Evolutionary conservation across 1,140 invertebrate species (phyloP).

Genomic region (Drosophila parvula): DNA sequence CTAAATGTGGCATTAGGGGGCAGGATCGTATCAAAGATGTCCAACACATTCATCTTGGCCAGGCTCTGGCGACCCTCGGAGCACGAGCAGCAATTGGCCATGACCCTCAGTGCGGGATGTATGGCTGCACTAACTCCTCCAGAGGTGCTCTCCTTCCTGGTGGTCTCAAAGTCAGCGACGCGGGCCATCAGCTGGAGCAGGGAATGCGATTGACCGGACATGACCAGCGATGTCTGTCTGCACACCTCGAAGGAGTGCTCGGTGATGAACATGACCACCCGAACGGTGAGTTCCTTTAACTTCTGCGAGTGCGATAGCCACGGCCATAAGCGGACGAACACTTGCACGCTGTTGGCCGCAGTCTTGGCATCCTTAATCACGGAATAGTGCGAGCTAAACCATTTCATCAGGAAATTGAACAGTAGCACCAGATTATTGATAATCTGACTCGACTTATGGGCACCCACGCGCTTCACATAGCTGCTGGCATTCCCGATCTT

Average conservation of each 20-base stretch:
- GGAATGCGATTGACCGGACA: conserved; percentile 49
- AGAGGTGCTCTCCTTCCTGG: conserved; percentile 43
- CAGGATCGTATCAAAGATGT: conserved; percentile 78
- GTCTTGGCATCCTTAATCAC: conserved; percentile 46
- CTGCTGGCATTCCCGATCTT: conserved; percentile 49
- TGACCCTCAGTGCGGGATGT: conserved; percentile 46
- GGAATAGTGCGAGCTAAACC: conserved; percentile 51
- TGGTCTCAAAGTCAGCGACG: conserved; percentile 64
- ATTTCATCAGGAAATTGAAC: conserved; percentile 62
- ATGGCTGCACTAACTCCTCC: background rate
- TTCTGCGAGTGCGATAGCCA: conserved; percentile 68
- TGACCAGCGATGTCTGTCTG: conserved; percentile 53
- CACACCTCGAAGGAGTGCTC: conserved; percentile 75
- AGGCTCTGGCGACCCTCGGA: conserved; percentile 64
- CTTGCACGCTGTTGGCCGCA: conserved; percentile 24
- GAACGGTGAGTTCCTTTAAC: conserved; percentile 56
- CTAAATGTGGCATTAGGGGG: conserved; percentile 8
- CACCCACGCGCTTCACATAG: conserved; percentile 74
- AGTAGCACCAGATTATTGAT: conserved; percentile 64
- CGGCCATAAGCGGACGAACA: conserved; percentile 67
- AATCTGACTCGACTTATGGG: conserved; percentile 62
- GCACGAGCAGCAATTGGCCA: conserved; percentile 74
- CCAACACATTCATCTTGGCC: conserved; percentile 78
- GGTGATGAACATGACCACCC: conserved; percentile 59
- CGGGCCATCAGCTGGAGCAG: conserved; percentile 68